Percentiles rank a stretch among this genome's conserved stretches.
phyloP scores from a whole-genome alignment of 2,888 invertebrate species.

The Suillia variegata region DNA sequence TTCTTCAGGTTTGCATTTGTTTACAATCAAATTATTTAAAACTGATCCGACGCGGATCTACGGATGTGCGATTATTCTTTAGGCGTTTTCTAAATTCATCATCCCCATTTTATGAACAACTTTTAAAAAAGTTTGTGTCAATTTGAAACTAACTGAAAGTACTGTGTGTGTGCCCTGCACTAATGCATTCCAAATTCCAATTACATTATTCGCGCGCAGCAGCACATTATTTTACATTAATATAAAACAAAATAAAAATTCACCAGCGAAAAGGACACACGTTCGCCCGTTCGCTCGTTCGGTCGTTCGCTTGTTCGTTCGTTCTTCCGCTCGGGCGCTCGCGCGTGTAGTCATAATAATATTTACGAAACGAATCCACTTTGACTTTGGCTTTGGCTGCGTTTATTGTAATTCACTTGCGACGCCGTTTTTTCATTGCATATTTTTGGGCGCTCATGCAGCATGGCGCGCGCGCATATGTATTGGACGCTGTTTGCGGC shows the following conservation, averaged over 20 bases:
- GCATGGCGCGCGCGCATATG: neutral
- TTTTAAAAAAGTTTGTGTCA: too few relatives aligned
- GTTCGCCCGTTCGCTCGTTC: neutral
- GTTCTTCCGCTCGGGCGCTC: neutral
- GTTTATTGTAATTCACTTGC: neutral
- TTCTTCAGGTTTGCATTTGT: too few relatives aligned
- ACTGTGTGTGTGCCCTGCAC: neutral
- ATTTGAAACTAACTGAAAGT: too few relatives aligned
- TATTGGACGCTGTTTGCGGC: too few relatives aligned
- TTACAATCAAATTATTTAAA: too few relatives aligned
- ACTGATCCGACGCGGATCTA: too few relatives aligned
- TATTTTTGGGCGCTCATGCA: neutral
- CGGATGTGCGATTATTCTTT: too few relatives aligned
- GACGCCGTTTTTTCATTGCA: neutral
- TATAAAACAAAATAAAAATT: neutral
- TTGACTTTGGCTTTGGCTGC: neutral
- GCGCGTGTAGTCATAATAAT: constrained; percentile 1
- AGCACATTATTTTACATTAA: neutral
- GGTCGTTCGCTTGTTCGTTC: neutral
- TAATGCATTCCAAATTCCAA: constrained; percentile 4
- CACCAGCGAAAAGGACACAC: neutral
- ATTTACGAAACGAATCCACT: constrained; percentile 2
- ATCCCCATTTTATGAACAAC: neutral
- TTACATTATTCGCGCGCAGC: neutral
- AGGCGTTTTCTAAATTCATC: neutral